Evolutionary conservation across 2,888 invertebrate species (phyloP).

Genomic region (Diplolepis rosae): DNA sequence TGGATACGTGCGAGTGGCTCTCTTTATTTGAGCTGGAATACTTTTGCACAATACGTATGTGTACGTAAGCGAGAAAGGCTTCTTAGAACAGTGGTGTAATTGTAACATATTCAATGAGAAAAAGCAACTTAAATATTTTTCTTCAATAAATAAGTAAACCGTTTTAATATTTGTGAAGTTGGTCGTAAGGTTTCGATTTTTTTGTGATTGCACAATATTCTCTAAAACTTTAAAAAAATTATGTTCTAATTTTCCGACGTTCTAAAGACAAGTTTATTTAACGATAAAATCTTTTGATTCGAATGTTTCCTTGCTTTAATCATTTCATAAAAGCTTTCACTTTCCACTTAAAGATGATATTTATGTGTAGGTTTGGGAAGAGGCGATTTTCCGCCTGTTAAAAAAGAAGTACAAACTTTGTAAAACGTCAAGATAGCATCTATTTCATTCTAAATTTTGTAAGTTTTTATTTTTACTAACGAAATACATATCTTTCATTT

Average conservation of each 20-base stretch:
- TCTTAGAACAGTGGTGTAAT: background rate
- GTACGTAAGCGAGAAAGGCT: background rate
- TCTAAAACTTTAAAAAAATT: no score
- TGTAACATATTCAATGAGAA: background rate
- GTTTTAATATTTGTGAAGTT: no score
- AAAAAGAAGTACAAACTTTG: background rate
- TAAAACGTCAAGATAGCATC: background rate
- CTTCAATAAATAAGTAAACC: no score
- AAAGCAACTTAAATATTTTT: background rate
- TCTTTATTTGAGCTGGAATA: background rate
- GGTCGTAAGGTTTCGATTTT: no score
- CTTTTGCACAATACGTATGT: slow-evolving; percentile 19
- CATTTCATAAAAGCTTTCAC: no score
- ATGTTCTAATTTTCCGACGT: no score
- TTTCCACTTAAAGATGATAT: no score
- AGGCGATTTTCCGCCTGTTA: no score
- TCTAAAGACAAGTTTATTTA: no score
- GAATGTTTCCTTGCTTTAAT: no score
- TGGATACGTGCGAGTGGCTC: background rate
- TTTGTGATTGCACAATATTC: background rate
- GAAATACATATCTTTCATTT: background rate
- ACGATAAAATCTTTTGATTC: no score
- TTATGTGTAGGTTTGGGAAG: no score
- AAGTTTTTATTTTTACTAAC: background rate
- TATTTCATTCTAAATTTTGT: background rate